These are phyloP conservation scores for Centruroides vittatus DNA, from an alignment of 1,140 invertebrate genomes.

Conservation along the genomic window DNA sequence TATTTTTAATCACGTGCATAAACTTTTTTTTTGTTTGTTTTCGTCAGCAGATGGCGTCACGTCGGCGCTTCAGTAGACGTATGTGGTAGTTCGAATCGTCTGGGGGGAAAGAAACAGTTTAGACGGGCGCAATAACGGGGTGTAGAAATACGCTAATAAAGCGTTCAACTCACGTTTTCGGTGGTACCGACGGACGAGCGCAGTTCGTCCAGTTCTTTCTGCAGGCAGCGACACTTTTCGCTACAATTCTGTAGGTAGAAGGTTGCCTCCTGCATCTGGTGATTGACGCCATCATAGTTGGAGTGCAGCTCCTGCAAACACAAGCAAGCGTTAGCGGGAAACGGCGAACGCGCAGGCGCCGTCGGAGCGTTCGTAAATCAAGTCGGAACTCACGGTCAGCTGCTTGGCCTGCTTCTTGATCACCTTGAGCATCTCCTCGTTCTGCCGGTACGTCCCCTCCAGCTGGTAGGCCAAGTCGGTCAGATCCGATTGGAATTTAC, in stretches of 20 bases:
- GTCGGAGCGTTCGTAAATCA: not conserved
- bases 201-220: slow-evolving; percentile 83
- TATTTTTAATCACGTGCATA: no score
- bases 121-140: not conserved
- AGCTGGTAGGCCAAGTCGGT: slow-evolving; percentile 89
- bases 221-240: slow-evolving; percentile 72
- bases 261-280: slow-evolving; percentile 81
- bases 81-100: slow-evolving; percentile 21
- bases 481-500: slow-evolving; percentile 93
- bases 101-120: not conserved
- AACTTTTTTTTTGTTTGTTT: no score
- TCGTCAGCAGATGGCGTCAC: no score
- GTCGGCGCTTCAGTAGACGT: no score
- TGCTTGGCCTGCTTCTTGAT: slow-evolving; percentile 90
- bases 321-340: not conserved
- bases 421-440: slow-evolving; percentile 90
- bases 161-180: not conserved
- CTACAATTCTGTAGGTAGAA: slow-evolving; percentile 82
- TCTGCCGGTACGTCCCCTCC: slow-evolving; percentile 90
- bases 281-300: slow-evolving; percentile 85
- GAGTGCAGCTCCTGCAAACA: slow-evolving; percentile 57
- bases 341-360: not conserved
- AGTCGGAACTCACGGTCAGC: slow-evolving; percentile 37
- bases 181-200: slow-evolving; percentile 30
- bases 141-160: not conserved